Evolutionary conservation across 1,140 invertebrate genomes (phyloP).

Genomic region (Prorops nasuta): DNA sequence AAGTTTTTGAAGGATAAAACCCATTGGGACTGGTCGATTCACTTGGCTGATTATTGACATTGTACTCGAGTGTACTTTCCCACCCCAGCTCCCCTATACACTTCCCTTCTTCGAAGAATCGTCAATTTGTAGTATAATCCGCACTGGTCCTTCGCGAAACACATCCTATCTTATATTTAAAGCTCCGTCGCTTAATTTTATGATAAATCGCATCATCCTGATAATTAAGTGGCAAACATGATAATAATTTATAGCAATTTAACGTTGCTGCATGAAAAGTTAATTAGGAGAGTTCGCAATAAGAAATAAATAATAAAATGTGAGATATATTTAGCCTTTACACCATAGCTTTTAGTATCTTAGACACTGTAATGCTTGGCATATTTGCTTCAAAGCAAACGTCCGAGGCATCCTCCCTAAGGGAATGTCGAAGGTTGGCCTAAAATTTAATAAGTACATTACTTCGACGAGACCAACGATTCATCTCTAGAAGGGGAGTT

Average conservation of each 20-base stretch:
- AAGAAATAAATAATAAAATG: slow-evolving; percentile 2
- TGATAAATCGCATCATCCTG: no score
- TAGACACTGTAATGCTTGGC: slow-evolving; percentile 46
- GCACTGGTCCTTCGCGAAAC: no score
- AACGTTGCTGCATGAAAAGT: no score
- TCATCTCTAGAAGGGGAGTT: slow-evolving; percentile 3
- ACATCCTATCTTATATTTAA: no score
- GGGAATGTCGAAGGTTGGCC: slow-evolving; percentile 51
- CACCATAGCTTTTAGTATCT: slow-evolving; percentile 29
- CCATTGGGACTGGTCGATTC: slow-evolving; percentile 40
- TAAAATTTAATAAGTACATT: slow-evolving; percentile 58
- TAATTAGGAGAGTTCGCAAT: background rate
- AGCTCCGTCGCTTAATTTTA: no score
- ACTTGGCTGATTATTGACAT: slow-evolving; percentile 49
- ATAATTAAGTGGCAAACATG: no score
- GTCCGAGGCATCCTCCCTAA: slow-evolving; percentile 44
- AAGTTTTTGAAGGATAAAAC: slow-evolving; percentile 37
- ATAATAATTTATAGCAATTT: no score
- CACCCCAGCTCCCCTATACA: no score
- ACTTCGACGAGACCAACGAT: slow-evolving; percentile 34
- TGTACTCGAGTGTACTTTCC: no score
- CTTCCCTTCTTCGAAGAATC: no score
- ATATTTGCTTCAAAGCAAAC: slow-evolving; percentile 54
- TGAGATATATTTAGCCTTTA: slow-evolving; percentile 23
- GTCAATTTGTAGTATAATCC: no score